Percentiles rank a stretch among this genome's conserved stretches.
phyloP scores from a whole-genome alignment of 2,888 invertebrate species.

The Lasioglossum figueresi region DNA sequence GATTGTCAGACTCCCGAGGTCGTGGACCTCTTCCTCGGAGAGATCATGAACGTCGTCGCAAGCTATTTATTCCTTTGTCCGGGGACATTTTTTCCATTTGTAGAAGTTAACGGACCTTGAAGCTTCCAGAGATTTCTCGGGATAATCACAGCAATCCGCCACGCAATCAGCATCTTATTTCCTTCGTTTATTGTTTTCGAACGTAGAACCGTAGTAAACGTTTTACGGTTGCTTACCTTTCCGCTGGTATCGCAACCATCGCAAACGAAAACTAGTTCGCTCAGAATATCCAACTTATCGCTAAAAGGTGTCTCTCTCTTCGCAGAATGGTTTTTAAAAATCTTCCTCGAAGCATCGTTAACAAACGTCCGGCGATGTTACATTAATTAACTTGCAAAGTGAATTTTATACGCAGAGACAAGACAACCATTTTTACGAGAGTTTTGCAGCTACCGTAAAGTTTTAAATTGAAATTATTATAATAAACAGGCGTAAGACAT shows the following conservation, averaged over 20 bases:
- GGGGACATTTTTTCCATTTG: constrained; percentile 22
- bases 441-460: neutral
- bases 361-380: neutral
- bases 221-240: constrained; percentile 16
- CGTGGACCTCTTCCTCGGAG: constrained; percentile 49
- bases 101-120: constrained; percentile 34
- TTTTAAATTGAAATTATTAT: neutral
- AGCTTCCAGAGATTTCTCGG: constrained; percentile 24
- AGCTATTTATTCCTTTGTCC: constrained; percentile 47
- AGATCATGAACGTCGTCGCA: constrained; percentile 33
- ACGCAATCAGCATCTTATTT: constrained; percentile 35
- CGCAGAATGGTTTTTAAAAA: neutral
- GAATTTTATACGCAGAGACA: neutral
- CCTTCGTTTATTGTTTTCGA: constrained; percentile 1
- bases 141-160: constrained; percentile 32
- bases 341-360: neutral
- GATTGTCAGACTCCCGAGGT: constrained; percentile 49
- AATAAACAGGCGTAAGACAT: neutral
- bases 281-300: neutral
- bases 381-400: neutral
- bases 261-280: neutral
- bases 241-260: neutral
- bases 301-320: neutral
- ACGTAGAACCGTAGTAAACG: neutral
- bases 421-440: neutral